Base-by-base conservation (phyloP, 2,888 invertebrate genomes). In the Phragmatobia fuliginosa region DNA sequence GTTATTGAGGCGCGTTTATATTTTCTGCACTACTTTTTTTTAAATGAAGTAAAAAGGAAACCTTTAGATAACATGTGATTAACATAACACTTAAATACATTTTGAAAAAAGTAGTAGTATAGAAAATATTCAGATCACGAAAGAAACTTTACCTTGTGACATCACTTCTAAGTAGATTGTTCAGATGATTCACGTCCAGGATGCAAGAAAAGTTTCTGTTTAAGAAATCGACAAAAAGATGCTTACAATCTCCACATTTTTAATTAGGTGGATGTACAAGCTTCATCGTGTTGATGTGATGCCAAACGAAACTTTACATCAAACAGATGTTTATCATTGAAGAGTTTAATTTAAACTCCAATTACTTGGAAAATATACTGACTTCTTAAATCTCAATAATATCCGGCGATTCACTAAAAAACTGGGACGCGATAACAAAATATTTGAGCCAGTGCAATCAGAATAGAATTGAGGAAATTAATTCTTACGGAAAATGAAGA, bases 391-490 rank as follows among this genome's bases (percentile, higher is more conserved):
- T 71, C 65, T 66, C 72, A 76, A 83, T 81, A 77, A 79, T 83
- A 82, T 83, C 84, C 85, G 81, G 83, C 69, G 78, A 72, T 77
- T 78, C 69, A 58, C 68, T 68, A 70, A 72, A 77, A 82, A 86
- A 85, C 72, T 81, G 79, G 87, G 75, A 74, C 87, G 78, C 70
- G 74, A 71, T 72, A 72, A 74, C 69, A 76, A 74, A 71, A 66
- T 72, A 75, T 82, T 77, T 77, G 76, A 82, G 83, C 74, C 81
- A 85, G 82, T 82, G 71, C 64, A 83, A 75, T 75, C 66, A 67
- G 73, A 69, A 75, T 80, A 75, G 75, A 74, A 67, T 75, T 65
- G 66, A 71, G 76, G 65, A 72, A 71, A 33, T 72, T 61, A 68
- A 68, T 74, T 68, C 59, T 59, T 66, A 32, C 73, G 62, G 67